These are phyloP conservation scores for Boulengeromyrus knoepffleri DNA, from an alignment of 2,113 vertebrate species.

Conservation along the genomic window DNA sequence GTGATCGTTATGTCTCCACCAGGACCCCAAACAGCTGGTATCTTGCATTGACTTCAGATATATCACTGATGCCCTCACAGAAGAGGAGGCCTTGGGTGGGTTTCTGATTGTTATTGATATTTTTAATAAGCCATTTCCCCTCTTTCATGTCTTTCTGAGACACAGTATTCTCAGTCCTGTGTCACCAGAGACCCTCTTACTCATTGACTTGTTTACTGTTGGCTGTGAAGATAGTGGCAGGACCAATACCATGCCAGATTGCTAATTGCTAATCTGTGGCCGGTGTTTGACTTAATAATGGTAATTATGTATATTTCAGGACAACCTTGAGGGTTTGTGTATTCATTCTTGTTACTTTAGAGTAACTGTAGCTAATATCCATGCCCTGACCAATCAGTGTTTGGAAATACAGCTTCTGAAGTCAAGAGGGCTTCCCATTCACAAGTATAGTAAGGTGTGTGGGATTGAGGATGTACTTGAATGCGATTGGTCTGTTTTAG, in stretches of 20 bases:
- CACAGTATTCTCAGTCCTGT: background rate
- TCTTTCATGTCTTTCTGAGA: background rate
- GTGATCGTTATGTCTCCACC: background rate
- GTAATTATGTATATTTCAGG: background rate
- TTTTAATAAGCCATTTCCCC: background rate
- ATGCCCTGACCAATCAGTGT: background rate
- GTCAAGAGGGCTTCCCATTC: background rate
- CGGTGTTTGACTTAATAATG: background rate
- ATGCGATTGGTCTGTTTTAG: background rate
- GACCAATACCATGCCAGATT: background rate
- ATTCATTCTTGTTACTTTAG: background rate
- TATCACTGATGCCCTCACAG: constrained; percentile 65
- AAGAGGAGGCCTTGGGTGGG: constrained; percentile 66
- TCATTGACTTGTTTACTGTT: background rate
- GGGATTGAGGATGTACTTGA: background rate
- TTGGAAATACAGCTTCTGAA: background rate
- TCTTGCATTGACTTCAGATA: constrained; percentile 76
- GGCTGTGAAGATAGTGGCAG: background rate
- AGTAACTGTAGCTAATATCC: background rate
- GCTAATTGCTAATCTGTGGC: background rate
- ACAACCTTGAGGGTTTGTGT: background rate
- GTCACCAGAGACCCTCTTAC: background rate
- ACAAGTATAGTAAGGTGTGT: background rate
- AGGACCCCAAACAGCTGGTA: constrained; percentile 60
- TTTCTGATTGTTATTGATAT: background rate